Evolutionary conservation across 1,140 invertebrate species (phyloP), one percentile per base, ranked within the genome.

Genomic region (Drosophila sucinea): DNA sequence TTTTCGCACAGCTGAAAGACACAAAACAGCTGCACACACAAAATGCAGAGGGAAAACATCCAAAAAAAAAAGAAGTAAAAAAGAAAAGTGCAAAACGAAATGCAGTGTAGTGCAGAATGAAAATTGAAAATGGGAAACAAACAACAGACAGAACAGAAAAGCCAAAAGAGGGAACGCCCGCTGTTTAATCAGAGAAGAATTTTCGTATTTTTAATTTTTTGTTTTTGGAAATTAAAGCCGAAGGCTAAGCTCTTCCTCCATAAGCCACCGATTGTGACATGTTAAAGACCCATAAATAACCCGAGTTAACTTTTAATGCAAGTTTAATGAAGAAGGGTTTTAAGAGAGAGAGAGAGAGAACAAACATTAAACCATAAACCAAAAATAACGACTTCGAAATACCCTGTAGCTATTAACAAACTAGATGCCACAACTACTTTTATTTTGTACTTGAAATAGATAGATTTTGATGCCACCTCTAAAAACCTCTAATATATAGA

Each of bases 1-100:
- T 76, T 85, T 85, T 80, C 81, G 70, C 77, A 77, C 73, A 83
- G 76, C 60, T 78, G 81, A 85, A 85, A 85, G 81, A 85, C 70
- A 85, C 57, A 79, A 86, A 89, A 77, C 82, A 86, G 82, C 79
- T 86, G 82, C 83, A 74, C 35, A 60, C 30, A 33, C 56, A 73
- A 51, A 62, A 68, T 60, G 27, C 56, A 29, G 51, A 55, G 17
- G 17, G 44, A 54, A 32, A 68, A 78, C 35, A 47, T 8, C 2
- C 25, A 27, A 51, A 51, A 10, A 51, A 51, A 51, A 51, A 11
- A 47, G 4, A 41, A 41, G n/a, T 4, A 41, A n/a, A 17, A 44
- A 2, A 27, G 7, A 10, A 70, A 73, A 86, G 71, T 78, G 79
- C 69, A 78, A 68, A 57, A 65, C 54, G 61, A 69, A 77, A 70